Evolutionary conservation across 1,140 invertebrate genomes (phyloP), one percentile per base, ranked within the genome.

Genomic region (Heliconius eleuchia): DNA sequence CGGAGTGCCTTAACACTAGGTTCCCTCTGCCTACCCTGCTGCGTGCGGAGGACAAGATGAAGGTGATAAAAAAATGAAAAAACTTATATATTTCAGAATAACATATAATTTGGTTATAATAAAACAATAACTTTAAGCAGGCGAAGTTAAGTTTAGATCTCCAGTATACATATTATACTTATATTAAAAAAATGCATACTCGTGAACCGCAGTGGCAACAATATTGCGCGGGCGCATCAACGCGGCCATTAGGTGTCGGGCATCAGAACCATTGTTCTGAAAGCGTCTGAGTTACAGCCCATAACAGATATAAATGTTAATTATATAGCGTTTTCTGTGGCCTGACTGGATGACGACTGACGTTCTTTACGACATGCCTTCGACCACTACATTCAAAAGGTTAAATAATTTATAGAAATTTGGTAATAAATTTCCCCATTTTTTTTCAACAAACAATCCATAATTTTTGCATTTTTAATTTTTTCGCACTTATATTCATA

Each of bases 271-370:
- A 91, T 91, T 91, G 89, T 91, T 90, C 89, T 89, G 87, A 82
- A 74, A 86, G 87, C 88, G 60, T 13, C 79, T 90, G 88, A 90
- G 88, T 91, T 91, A 90, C 81, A 86, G 87, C 86, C 90, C 87
- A 88, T 90, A 91, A 89, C 84, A 77, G 85, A 84, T 86, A 86
- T 87, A 89, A 91, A 91, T 89, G 89, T 91, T 92, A 93, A 92
- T 92, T 93, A 91, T 91, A 89, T 86, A 85, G 87, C 86, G 80
- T 83, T 86, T 80, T 89, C 84, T 89, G 88, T 80, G 85, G 83
- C 86, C 77, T 76, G 77, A 76, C 78, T 86, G 82, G 86, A 88
- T 85, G 88, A 90, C 88, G 91, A 87, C 86, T 83, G 83, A 39
- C 60, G 57, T 88, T 88, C 86, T 92, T 92, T 91, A 91, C 81